phyloP scores from a whole-genome alignment of 1,140 invertebrate genomes.

The Hirudo medicinalis region DNA sequence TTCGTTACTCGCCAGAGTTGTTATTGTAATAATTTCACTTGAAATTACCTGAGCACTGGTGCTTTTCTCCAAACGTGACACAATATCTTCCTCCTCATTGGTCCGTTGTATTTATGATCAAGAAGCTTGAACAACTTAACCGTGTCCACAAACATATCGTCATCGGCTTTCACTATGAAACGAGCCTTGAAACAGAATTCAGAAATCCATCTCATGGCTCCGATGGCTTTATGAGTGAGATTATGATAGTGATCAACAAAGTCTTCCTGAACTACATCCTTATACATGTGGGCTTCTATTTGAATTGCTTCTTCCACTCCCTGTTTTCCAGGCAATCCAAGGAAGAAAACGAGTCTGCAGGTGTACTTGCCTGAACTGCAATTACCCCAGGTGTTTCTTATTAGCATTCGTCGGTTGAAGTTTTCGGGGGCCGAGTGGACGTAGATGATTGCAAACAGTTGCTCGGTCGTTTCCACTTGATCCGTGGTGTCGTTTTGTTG shows the following conservation, averaged over 20 bases:
- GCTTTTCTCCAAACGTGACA: conserved; percentile 35
- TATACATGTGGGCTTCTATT: conserved; percentile 48
- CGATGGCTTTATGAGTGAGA: conserved; percentile 70
- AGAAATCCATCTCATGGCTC: conserved; percentile 63
- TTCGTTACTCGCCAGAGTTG: too few relatives aligned
- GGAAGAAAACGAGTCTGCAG: conserved; percentile 49
- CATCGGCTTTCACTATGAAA: conserved; percentile 44
- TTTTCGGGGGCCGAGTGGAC: conserved; percentile 35
- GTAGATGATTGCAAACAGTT: conserved; percentile 27
- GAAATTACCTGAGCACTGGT: conserved; percentile 28
- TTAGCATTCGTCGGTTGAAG: conserved; percentile 31
- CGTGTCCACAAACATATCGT: conserved; percentile 44
- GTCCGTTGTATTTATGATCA: conserved; percentile 20
- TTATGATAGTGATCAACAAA: conserved; percentile 65
- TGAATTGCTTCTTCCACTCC: conserved; percentile 43
- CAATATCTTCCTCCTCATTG: conserved; percentile 24
- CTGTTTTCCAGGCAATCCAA: conserved; percentile 48
- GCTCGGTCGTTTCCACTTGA: neutral
- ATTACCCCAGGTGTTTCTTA: conserved; percentile 38
- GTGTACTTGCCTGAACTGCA: conserved; percentile 21
- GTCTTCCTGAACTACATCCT: conserved; percentile 62
- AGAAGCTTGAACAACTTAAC: conserved; percentile 21
- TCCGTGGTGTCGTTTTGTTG: neutral
- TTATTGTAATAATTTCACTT: too few relatives aligned
- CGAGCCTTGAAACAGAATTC: conserved; percentile 50